Evolutionary conservation across 2,113 vertebrate genomes (phyloP).

Genomic region (Tursiops truncatus): DNA sequence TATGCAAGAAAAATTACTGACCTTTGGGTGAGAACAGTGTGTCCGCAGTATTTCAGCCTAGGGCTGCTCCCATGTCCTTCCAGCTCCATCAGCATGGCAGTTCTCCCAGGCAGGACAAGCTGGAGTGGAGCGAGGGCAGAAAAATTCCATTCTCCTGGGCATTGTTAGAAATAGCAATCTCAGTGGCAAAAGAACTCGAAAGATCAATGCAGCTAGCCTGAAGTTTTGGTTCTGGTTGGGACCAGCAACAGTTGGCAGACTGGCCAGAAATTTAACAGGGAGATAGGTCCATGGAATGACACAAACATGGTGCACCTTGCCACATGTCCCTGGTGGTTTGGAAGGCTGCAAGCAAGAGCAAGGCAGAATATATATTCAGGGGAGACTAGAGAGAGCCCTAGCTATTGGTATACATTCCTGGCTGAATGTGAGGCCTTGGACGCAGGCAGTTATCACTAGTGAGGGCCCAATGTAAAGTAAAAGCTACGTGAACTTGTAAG

Average conservation of each 20-base stretch:
- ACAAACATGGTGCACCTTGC: not conserved
- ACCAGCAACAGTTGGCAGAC: not conserved
- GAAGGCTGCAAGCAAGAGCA: not conserved
- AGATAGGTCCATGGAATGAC: not conserved
- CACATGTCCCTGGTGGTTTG: not conserved
- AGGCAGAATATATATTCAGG: not conserved
- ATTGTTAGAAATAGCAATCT: not conserved
- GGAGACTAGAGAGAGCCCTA: not conserved
- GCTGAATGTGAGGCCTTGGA: not conserved
- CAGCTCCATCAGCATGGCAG: not conserved
- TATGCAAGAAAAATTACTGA: not conserved
- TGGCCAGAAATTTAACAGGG: not conserved
- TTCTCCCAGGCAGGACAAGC: not conserved
- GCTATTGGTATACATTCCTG: not conserved
- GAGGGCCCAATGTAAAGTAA: not conserved
- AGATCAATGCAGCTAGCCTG: not conserved
- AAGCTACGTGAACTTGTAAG: not conserved
- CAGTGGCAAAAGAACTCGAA: not conserved
- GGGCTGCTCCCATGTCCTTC: too few species aligned
- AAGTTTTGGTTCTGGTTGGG: not conserved
- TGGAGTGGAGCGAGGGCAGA: not conserved
- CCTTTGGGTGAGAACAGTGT: not conserved
- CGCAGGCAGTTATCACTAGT: not conserved
- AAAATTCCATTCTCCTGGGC: not conserved
- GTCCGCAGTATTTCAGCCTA: not conserved